Percentiles rank a stretch among this genome's conserved stretches.
Evolutionary conservation across 2,888 invertebrate species (phyloP).

Genomic region (Congeria kusceri): DNA sequence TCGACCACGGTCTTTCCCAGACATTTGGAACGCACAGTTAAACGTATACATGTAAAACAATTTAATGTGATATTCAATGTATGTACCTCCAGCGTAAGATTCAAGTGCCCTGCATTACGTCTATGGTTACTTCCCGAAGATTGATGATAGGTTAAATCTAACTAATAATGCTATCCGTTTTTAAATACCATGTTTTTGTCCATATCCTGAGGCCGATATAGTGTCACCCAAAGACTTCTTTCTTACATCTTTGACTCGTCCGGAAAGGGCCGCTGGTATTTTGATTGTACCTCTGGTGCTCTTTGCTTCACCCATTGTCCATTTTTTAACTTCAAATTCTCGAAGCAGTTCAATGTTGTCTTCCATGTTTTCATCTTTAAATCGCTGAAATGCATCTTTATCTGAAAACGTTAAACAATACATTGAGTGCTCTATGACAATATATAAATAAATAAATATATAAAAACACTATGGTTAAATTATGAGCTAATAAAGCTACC

Average conservation of each 20-base stretch:
- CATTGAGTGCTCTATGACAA: no score
- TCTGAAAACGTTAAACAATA: no score
- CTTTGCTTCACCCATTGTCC: slow-evolving; percentile 9
- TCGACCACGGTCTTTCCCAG: no score
- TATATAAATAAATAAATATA: neutral
- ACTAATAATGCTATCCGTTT: neutral
- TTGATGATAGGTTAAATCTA: neutral
- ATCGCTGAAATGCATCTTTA: neutral
- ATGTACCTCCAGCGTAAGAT: no score
- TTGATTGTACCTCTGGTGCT: neutral
- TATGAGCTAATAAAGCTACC: neutral
- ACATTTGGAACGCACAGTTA: no score
- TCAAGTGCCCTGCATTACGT: no score
- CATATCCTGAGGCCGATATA: neutral
- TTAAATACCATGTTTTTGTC: neutral
- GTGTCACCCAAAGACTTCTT: neutral
- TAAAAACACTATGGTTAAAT: neutral
- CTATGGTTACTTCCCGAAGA: no score
- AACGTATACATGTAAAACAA: no score
- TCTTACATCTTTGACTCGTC: neutral
- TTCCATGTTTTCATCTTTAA: slow-evolving; percentile 32
- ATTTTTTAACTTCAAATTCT: slow-evolving; percentile 43
- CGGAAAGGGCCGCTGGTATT: neutral
- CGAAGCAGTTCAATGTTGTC: slow-evolving; percentile 40
- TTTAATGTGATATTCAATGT: no score